Percentiles rank a stretch among this genome's conserved stretches.
phyloP scores from a whole-genome alignment of 2,888 invertebrate genomes.

The Melanophora roralis region DNA sequence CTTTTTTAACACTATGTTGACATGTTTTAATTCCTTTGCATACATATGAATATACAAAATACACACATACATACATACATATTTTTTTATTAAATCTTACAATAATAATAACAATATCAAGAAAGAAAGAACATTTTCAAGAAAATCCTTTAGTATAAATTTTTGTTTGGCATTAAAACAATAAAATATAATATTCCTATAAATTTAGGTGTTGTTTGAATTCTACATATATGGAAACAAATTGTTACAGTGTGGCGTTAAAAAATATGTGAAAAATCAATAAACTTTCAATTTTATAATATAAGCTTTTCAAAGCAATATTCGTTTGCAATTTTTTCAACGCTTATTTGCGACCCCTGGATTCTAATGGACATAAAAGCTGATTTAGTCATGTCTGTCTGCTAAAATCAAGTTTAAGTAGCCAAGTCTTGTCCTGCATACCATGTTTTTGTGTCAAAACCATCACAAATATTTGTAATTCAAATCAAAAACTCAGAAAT shows the following conservation, averaged over 20 bases:
- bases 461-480: no score
- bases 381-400: no score
- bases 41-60: no score
- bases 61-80: constrained; percentile 39
- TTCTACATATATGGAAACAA: neutral
- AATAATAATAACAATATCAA: neutral
- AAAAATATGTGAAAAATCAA: neutral
- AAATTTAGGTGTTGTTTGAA: neutral
- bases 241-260: neutral
- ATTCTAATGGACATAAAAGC: no score
- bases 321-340: no score
- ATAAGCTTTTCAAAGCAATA: no score
- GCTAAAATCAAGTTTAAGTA: no score
- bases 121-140: neutral
- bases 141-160: neutral
- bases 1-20: constrained; percentile 48
- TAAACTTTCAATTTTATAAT: no score
- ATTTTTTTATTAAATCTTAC: constrained; percentile 15
- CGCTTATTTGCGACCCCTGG: no score
- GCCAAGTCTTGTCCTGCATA: no score
- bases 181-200: constrained; percentile 36
- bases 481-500: no score
- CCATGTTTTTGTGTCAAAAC: no score
- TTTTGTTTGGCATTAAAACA: constrained; percentile 42
- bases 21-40: constrained; percentile 54